Evolutionary conservation across 2,113 vertebrate genomes (phyloP).

Genomic region (Petrocephalus microphthalmus): DNA sequence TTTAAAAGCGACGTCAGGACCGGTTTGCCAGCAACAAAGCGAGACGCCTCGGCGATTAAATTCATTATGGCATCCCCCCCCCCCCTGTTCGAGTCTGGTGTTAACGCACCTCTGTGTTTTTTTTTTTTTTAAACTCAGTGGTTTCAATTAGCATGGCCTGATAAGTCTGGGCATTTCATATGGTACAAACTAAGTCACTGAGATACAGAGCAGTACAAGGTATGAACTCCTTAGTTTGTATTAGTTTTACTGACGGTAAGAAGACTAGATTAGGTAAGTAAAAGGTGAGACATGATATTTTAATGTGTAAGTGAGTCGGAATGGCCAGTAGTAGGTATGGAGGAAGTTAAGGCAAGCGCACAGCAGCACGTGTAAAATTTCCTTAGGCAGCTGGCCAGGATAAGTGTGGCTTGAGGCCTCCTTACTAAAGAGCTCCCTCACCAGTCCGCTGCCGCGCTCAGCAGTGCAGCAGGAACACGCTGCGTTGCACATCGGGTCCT

Average conservation of each 20-base stretch:
- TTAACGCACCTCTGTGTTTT: neutral
- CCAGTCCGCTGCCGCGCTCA: neutral
- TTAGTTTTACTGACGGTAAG: neutral
- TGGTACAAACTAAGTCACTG: neutral
- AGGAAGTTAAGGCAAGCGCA: neutral
- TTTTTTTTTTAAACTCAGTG: no score
- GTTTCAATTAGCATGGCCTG: neutral
- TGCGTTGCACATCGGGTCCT: neutral
- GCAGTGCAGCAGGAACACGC: neutral
- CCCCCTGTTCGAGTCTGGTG: neutral
- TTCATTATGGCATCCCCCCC: neutral
- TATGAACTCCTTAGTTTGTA: neutral
- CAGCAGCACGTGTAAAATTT: neutral
- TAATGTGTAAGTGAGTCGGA: neutral
- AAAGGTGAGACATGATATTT: neutral
- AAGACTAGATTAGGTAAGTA: neutral
- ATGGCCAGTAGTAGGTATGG: neutral
- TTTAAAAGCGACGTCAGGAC: constrained; percentile 42
- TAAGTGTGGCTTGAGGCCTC: neutral
- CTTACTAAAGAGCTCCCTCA: no score
- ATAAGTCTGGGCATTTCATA: neutral
- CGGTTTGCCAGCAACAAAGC: constrained; percentile 36
- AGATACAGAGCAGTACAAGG: neutral
- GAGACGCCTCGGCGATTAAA: constrained; percentile 30
- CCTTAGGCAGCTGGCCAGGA: neutral